Percentiles rank a stretch among this genome's conserved stretches.
Evolutionary conservation across 1,140 invertebrate species (phyloP).

Genomic region (Pectinophora gossypiella): DNA sequence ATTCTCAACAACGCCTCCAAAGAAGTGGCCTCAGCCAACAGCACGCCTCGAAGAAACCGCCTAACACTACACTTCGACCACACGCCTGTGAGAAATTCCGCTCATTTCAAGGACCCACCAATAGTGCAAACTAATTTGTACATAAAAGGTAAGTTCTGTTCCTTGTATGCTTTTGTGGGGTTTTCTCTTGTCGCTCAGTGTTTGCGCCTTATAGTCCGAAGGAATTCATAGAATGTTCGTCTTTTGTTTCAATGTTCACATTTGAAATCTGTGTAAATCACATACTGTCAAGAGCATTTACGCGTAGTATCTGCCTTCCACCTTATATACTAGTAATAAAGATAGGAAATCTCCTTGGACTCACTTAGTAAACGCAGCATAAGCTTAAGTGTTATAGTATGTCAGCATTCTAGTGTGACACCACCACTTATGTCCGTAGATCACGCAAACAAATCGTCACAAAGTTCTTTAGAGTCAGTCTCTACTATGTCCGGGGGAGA

Average conservation of each 20-base stretch:
- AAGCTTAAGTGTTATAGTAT: no score
- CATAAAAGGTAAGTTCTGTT: conserved; percentile 48
- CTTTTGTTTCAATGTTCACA: no score
- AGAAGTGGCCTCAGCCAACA: conserved; percentile 52
- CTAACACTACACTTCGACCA: conserved; percentile 76
- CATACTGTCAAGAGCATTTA: no score
- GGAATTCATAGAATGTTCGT: no score
- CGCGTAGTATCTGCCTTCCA: no score
- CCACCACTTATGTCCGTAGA: conserved; percentile 45
- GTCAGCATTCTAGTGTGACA: no score
- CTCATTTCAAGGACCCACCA: conserved; percentile 80
- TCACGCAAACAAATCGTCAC: conserved; percentile 60
- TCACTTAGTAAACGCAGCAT: no score
- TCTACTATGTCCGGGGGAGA: conserved; percentile 74
- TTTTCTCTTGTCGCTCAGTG: no score
- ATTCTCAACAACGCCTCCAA: conserved; percentile 44
- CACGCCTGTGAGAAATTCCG: conserved; percentile 76
- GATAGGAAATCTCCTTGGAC: no score
- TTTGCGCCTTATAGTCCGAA: no score
- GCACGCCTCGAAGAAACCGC: conserved; percentile 66
- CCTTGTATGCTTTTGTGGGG: not conserved
- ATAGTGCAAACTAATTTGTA: conserved; percentile 44
- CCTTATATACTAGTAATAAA: no score
- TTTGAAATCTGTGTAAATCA: no score
- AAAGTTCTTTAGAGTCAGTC: conserved; percentile 79